Base-by-base conservation (phyloP, 2,113 vertebrate species). In the Sinocyclocheilus rhinocerous region DNA sequence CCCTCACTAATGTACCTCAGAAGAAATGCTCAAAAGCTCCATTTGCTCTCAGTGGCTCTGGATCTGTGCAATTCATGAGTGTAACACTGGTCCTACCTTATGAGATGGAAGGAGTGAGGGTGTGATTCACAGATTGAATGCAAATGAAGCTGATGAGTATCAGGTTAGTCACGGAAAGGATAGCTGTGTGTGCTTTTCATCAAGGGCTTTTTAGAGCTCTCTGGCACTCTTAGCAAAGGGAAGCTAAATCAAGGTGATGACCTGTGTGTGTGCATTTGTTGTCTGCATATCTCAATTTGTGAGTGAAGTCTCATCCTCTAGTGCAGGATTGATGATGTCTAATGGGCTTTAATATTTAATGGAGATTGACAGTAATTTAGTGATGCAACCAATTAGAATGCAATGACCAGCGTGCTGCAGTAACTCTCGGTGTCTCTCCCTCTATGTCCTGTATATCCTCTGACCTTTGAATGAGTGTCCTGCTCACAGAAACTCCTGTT, bases 211-310 rank as follows among this genome's bases (percentile, higher is more conserved):
- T 81, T 20, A 81, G 36, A 65, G 39, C 24, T 81, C 33, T 24
- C 39, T 65, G 83, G 12, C 24, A 7, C 55, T 76, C 16, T 48
- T 65, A 9, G 57, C 29, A 65, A 81, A 48, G 79, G n/a, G 79
- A 81, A 81, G 36, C 79, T 81, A 81, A 65, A 81, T 81, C 79
- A 81, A 48, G 79, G 79, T 81, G 59, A 67, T 67, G 79, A 81
- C 79, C 61, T 82, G 29, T 10, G 69, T 50, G 78, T 24, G 52
- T 75, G 65, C 33, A 24, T 83, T 67, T 63, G 13, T 81, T 86
- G 52, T 81, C 15, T 63, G 22, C 48, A 15, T 69, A 18, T 57
- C 76, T 52, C 59, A 81, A 48, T 48, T 81, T 81, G 59, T 48
- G 7, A 42, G 77, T 15, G 18, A 42, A 65, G 59, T 67, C 59